Percentiles rank a stretch among this genome's conserved stretches.
phyloP scores from a whole-genome alignment of 2,888 invertebrate genomes.

The Coelinius sp. region DNA sequence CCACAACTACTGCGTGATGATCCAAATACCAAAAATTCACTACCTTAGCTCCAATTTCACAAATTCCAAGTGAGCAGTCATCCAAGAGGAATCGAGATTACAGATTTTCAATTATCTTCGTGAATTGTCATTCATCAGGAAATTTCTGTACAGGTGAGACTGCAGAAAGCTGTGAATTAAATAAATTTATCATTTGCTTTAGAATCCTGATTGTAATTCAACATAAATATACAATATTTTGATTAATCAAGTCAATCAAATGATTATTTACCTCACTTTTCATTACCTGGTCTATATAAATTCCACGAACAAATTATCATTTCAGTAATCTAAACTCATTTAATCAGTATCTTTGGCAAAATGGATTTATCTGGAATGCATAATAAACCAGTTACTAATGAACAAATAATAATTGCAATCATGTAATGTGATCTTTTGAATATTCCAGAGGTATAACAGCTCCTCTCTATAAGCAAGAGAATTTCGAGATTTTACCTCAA shows the following conservation, averaged over 20 bases:
- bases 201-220: too few species aligned
- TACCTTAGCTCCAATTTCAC: conserved; percentile 30
- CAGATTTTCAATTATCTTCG: neutral
- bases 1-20: conserved; percentile 18
- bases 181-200: too few species aligned
- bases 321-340: too few species aligned
- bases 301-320: too few species aligned
- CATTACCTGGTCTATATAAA: too few species aligned
- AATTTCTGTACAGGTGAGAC: too few species aligned
- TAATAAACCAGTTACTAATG: neutral
- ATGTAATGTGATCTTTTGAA: neutral
- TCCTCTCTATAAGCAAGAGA: neutral
- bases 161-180: too few species aligned
- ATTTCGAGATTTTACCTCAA: conserved; percentile 13
- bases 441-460: neutral
- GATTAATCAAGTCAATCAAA: too few species aligned
- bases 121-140: neutral
- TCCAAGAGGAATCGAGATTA: conserved; percentile 9
- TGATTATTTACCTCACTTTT: too few species aligned
- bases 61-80: conserved; percentile 24
- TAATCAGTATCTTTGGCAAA: neutral
- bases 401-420: neutral
- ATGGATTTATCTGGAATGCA: neutral
- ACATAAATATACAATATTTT: too few species aligned
- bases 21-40: conserved; percentile 29